Percentiles rank a stretch among this genome's conserved stretches.
These are phyloP conservation scores for Sitophilus oryzae DNA, from an alignment of 1,140 invertebrate species.

Conservation along the genomic window DNA sequence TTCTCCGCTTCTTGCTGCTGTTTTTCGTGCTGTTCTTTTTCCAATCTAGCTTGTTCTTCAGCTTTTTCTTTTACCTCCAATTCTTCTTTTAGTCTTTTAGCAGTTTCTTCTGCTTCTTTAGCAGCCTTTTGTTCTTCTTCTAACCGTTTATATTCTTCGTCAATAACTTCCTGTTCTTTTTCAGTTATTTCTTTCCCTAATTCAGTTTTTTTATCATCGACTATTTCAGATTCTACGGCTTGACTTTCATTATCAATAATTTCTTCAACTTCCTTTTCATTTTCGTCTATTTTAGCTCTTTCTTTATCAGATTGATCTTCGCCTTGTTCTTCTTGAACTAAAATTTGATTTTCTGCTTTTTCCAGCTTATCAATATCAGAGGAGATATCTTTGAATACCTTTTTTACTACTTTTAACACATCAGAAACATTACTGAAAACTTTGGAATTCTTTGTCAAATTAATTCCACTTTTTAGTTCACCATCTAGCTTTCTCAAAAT, in stretches of 20 bases:
- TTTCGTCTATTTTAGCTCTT: not conserved
- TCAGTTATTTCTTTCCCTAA: constrained; percentile 10
- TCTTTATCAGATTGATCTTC: constrained; percentile 1
- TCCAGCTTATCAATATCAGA: constrained; percentile 18
- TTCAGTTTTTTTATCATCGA: not conserved
- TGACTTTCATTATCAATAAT: not conserved
- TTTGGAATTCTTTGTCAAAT: not conserved
- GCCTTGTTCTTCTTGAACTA: not conserved
- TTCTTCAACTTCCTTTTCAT: constrained; percentile 7
- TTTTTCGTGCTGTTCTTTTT: constrained; percentile 3
- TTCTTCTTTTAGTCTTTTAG: constrained; percentile 16
- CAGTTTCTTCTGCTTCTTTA: constrained; percentile 7
- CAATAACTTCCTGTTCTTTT: constrained; percentile 5
- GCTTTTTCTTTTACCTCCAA: constrained; percentile 16
- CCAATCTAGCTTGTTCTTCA: constrained; percentile 5
- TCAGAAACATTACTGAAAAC: not conserved
- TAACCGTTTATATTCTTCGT: constrained; percentile 6
- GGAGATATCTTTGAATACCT: constrained; percentile 10
- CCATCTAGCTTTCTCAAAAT: constrained; percentile 7
- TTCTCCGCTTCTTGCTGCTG: constrained; percentile 13
- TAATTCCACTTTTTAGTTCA: not conserved
- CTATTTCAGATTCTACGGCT: constrained; percentile 11
- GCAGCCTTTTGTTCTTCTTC: constrained; percentile 8
- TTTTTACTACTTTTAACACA: not conserved
- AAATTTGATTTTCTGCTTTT: constrained; percentile 9